A percentile compares a stretch with the other conserved stretches of the same genome.
Conservation (phyloP, 2,113 vertebrate species). For the Apodemus speciosus region DNA sequence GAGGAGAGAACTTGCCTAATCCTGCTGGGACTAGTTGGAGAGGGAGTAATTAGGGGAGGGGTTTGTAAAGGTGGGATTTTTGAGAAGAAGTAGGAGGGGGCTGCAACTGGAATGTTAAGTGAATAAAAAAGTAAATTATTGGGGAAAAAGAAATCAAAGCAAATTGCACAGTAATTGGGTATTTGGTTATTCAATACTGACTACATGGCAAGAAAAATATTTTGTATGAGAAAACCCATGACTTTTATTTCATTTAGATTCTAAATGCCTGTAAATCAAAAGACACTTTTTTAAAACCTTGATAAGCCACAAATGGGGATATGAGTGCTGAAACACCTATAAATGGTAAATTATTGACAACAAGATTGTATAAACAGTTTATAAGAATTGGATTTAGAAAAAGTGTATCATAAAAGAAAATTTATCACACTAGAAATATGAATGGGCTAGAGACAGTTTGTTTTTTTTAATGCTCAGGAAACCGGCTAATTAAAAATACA, state of each 20-base stretch:
- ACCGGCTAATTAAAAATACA: background rate
- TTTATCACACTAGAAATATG: background rate
- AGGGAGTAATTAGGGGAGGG: no score
- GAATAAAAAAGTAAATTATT: no score
- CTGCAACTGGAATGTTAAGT: no score
- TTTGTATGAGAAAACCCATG: background rate
- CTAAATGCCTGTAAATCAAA: background rate
- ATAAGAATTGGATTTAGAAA: background rate
- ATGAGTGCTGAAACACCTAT: background rate
- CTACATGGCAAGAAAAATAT: background rate
- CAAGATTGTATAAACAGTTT: background rate
- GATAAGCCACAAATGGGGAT: background rate
- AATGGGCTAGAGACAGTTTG: background rate
- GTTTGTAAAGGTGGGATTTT: no score
- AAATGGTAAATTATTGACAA: background rate
- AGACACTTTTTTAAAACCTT: background rate
- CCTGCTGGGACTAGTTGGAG: no score
- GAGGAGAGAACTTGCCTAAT: no score
- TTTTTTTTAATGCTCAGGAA: background rate
- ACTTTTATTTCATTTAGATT: background rate
- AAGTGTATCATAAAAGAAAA: background rate
- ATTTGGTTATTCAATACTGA: background rate
- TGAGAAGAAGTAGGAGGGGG: no score
- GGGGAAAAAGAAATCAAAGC: background rate
- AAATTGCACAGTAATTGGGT: background rate